Base-by-base conservation (phyloP, 2,797 vertebrate species). In the Tinamus major region DNA sequence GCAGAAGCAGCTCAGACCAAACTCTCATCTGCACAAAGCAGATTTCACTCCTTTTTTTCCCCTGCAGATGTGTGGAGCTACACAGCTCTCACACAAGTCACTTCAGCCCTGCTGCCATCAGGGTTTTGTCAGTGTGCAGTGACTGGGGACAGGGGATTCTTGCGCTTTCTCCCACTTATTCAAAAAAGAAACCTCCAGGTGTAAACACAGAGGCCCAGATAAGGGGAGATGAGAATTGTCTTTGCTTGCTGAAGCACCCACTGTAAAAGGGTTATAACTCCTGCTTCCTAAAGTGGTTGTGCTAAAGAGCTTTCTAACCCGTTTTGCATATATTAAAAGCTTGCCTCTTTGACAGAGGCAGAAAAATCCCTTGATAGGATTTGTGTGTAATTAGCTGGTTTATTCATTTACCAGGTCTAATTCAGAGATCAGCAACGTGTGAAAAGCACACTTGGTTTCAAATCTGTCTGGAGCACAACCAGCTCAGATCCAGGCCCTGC, bases 361-460 rank as follows among this genome's bases (percentile, higher is more conserved):
- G 58, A 85, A 89, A 96, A 95, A 95, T 90, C 91, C 87, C 94
- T 79, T 88, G 92, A 88, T 88, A 93, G 94, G 94, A 95, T 95
- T 96, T 90, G 70, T 42, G 87, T 74, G 79, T 77, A 95, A 96
- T 96, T 94, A 96, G 87, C 91, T 91, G 75, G 75, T 96, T 95
- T 85, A 95, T 88, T 95, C 89, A 71, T 96, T 95, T 88, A 94
- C 81, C 89, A 74, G 93, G 83, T 84, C 91, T 91, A 81, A 94
- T 95, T 95, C 93, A 95, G 91, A 93, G 91, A 91, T 94, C 94
- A 95, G 85, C 80, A 94, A 42, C 46, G 75, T 95, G 95, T 91
- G 87, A 96, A 95, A 96, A 95, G 63, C 51, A 53, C 72, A 80
- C 56, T 56, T 35, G 58, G 75, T 70, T 96, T 88, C 92, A 77